Percentiles rank a stretch among this genome's conserved stretches.
These are phyloP conservation scores for Paratilapia polleni DNA, from an alignment of 2,113 vertebrate genomes.

Conservation along the genomic window DNA sequence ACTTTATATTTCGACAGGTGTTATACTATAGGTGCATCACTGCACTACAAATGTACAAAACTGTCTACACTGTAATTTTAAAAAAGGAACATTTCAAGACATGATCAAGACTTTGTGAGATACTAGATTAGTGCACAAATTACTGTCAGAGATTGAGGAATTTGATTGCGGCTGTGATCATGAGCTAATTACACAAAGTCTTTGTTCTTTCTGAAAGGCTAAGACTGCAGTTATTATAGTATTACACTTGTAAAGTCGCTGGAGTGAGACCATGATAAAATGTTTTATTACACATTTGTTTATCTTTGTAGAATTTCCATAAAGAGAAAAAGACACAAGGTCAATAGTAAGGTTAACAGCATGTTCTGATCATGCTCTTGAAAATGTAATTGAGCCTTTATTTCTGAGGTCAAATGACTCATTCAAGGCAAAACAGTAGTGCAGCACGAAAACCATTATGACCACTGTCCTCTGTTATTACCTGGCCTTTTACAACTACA, in stretches of 20 bases:
- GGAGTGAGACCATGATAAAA: neutral
- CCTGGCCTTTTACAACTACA: neutral
- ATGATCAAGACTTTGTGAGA: neutral
- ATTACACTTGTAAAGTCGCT: neutral
- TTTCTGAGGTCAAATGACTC: slow-evolving; percentile 37
- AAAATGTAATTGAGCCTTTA: neutral
- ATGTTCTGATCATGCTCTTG: slow-evolving; percentile 1
- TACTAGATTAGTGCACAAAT: neutral
- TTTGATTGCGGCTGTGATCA: neutral
- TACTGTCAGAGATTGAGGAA: neutral
- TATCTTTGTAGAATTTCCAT: slow-evolving; percentile 13
- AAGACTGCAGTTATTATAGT: neutral
- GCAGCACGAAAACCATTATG: neutral
- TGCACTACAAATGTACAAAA: neutral
- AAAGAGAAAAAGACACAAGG: neutral
- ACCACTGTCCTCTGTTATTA: neutral
- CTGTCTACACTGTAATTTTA: neutral
- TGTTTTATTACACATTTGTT: slow-evolving; percentile 23
- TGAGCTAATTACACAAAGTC: neutral
- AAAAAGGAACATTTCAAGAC: neutral
- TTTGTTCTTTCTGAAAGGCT: neutral
- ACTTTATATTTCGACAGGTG: neutral
- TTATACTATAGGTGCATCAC: neutral
- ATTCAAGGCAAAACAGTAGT: neutral
- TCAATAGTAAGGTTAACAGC: slow-evolving; percentile 18